phyloP scores from a whole-genome alignment of 2,888 invertebrate genomes.

The Iselma pallidipennis region DNA sequence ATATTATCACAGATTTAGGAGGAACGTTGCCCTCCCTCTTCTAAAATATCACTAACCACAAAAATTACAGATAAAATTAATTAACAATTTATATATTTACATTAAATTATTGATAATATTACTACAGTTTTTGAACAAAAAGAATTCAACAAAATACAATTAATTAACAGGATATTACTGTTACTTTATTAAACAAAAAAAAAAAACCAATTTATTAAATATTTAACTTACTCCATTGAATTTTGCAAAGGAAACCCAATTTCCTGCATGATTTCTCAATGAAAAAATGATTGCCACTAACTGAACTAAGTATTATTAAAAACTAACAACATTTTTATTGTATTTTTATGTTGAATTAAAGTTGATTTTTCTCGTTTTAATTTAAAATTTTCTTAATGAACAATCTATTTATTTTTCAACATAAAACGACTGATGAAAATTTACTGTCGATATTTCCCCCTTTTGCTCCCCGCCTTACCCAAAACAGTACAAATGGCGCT shows the following conservation, averaged over 20 bases:
- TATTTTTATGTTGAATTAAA: slow-evolving; percentile 12
- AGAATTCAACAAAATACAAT: slow-evolving; percentile 1
- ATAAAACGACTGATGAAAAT: slow-evolving; percentile 23
- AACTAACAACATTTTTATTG: slow-evolving; percentile 28
- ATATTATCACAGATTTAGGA: slow-evolving; percentile 56
- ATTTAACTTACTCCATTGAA: slow-evolving; percentile 37
- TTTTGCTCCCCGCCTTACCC: too few species aligned
- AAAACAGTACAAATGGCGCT: too few species aligned
- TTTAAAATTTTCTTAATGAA: slow-evolving; percentile 25
- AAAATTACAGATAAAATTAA: neutral
- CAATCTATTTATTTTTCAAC: slow-evolving; percentile 34
- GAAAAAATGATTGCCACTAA: slow-evolving; percentile 18
- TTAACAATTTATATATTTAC: neutral
- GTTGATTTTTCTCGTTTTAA: slow-evolving; percentile 14
- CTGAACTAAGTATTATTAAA: slow-evolving; percentile 29
- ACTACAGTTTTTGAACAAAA: slow-evolving; percentile 6
- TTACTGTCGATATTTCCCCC: too few species aligned
- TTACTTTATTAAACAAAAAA: slow-evolving; percentile 8
- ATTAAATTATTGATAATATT: too few species aligned
- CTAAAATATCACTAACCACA: slow-evolving; percentile 26
- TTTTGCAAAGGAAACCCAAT: slow-evolving; percentile 32
- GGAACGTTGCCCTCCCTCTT: slow-evolving; percentile 43
- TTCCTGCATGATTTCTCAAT: slow-evolving; percentile 39
- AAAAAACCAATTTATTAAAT: slow-evolving; percentile 11
- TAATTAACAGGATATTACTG: neutral